These are phyloP conservation scores for Dryocosmus kuriphilus DNA, from an alignment of 2,888 invertebrate species.

Conservation along the genomic window DNA sequence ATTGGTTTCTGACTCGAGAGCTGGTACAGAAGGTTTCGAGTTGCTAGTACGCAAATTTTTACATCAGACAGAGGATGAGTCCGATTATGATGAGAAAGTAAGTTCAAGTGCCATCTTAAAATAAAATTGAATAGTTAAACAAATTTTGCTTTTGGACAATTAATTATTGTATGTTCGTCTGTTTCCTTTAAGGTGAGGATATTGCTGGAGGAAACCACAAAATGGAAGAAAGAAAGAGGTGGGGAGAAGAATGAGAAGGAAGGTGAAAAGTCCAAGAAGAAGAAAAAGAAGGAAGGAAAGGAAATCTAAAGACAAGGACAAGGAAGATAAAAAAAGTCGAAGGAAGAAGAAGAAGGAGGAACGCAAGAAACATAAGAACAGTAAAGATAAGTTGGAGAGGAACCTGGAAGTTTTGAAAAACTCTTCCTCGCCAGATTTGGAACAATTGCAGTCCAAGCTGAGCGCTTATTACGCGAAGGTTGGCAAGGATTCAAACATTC, in stretches of 20 bases:
- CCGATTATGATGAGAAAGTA: slow-evolving; percentile 89
- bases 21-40: slow-evolving; percentile 82
- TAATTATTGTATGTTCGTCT: not conserved
- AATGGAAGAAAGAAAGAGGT: slow-evolving; percentile 87
- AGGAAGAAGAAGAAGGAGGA: slow-evolving; percentile 84
- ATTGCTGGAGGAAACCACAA: slow-evolving; percentile 89
- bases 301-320: slow-evolving; percentile 84
- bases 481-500: slow-evolving; percentile 82
- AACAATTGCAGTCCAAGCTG: slow-evolving; percentile 87
- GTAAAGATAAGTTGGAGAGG: slow-evolving; percentile 80
- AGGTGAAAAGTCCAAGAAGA: slow-evolving; percentile 82
- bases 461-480: slow-evolving; percentile 89
- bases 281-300: slow-evolving; percentile 87
- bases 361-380: slow-evolving; percentile 79
- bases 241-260: slow-evolving; percentile 86
- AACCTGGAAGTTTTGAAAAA: slow-evolving; percentile 83
- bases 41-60: slow-evolving; percentile 86
- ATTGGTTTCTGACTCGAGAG: slow-evolving; percentile 77
- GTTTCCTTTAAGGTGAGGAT: slow-evolving; percentile 81
- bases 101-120: slow-evolving; percentile 32
- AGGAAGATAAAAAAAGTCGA: slow-evolving; percentile 80
- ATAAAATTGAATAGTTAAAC: not conserved
- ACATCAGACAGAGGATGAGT: slow-evolving; percentile 87
- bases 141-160: no score
- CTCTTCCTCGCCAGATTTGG: slow-evolving; percentile 85